Conservation (phyloP, 2,113 vertebrate genomes). For the Paradoxurus hermaphroditus region DNA sequence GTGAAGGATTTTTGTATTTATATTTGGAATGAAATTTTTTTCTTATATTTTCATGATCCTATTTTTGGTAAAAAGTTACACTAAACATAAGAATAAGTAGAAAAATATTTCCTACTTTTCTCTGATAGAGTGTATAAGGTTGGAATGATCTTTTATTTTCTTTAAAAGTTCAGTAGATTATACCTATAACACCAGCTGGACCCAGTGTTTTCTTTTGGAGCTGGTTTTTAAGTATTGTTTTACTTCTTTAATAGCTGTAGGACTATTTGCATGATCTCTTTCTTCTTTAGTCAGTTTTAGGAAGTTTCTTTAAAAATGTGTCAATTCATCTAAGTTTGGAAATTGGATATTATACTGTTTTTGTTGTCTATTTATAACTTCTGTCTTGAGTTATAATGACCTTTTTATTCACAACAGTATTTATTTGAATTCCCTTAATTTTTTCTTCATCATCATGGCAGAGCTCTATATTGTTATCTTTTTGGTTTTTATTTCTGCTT, state of each 20-base stretch:
- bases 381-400: background rate
- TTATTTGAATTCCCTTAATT: background rate
- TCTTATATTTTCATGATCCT: background rate
- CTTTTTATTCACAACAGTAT: background rate
- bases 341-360: background rate
- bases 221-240: background rate
- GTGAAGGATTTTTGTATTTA: background rate
- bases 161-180: background rate
- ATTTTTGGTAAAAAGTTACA: background rate
- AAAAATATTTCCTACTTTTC: background rate
- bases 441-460: background rate
- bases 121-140: background rate
- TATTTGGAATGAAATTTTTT: background rate
- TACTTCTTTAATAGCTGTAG: background rate
- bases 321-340: background rate
- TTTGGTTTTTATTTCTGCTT: background rate
- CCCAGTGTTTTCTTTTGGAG: background rate
- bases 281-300: background rate
- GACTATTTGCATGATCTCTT: background rate
- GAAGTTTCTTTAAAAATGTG: background rate
- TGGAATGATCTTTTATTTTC: background rate
- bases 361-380: background rate
- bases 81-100: background rate
- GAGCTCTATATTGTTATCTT: background rate
- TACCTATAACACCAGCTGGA: background rate